Percentiles rank a stretch among this genome's conserved stretches.
Conservation (phyloP, 2,888 invertebrate species). For the Coenonympha arcania region DNA sequence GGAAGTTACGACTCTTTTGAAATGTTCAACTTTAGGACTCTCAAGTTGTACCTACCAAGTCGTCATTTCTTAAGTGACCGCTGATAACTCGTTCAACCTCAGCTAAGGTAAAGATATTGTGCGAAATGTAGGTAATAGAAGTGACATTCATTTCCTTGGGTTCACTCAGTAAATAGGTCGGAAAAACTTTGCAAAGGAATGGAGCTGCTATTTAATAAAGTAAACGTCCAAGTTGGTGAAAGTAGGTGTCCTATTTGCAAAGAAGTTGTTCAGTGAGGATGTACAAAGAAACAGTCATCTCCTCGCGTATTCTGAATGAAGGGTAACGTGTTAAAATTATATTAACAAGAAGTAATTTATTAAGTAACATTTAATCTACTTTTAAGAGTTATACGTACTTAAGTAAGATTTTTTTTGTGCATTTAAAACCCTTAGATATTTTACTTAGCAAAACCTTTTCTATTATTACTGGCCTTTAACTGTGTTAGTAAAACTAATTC, state of each 20-base stretch:
- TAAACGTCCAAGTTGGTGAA: conserved; percentile 33
- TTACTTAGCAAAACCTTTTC: too few species aligned
- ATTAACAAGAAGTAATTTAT: too few species aligned
- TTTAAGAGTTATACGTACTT: too few species aligned
- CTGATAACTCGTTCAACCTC: conserved; percentile 19
- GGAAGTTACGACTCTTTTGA: too few species aligned
- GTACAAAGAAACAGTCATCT: conserved; percentile 11
- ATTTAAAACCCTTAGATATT: too few species aligned
- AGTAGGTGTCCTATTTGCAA: conserved; percentile 39
- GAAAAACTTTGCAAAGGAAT: conserved; percentile 35
- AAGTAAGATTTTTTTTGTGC: too few species aligned
- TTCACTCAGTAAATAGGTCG: conserved; percentile 39
- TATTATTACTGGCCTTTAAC: too few species aligned
- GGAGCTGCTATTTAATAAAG: conserved; percentile 48
- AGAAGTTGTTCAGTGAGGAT: conserved; percentile 30
- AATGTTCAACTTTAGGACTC: too few species aligned
- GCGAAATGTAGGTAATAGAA: conserved; percentile 29
- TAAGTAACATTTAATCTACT: too few species aligned
- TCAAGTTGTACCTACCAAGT: conserved; percentile 16
- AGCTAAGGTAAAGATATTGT: conserved; percentile 18
- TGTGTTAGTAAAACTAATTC: too few species aligned
- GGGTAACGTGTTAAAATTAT: too few species aligned
- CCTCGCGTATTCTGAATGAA: not conserved
- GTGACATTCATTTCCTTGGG: conserved; percentile 31
- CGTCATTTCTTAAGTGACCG: conserved; percentile 8